Evolutionary conservation across 1,140 invertebrate species (phyloP), one percentile per base, ranked within the genome.

Genomic region (Apis cerana): DNA sequence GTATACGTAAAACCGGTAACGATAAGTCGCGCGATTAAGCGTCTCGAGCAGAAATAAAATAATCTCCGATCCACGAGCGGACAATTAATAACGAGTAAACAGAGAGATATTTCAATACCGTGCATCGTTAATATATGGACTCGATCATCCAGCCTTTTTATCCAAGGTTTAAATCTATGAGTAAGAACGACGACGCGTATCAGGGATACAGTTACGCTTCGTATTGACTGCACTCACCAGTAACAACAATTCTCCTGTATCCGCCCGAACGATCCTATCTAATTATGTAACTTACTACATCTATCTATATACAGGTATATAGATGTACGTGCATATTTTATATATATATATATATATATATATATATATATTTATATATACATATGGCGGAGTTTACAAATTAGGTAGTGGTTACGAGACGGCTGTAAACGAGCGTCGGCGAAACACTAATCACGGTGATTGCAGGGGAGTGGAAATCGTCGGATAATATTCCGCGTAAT

Each of bases 401-500:
- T 93, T 92, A 92, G 91, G 89, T 84, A 7, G 86, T 80, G 84
- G 83, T 90, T 85, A 79, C 89, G 83, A 88, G 87, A 88, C 90
- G 89, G 83, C 88, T 90, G 89, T 90, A 90, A 78, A 78, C 83
- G 86, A 90, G 89, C 87, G 90, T 90, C 89, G 91, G 89, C 89
- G 88, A 89, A 88, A 91, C 90, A 89, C 91, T 92, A 92, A 93
- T 93, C 91, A 92, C 88, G 82, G 83, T 93, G 90, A 93, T 93
- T 93, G 91, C 91, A 90, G 89, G 89, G 90, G 77, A 89, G 90
- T 87, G 89, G 81, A 89, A 88, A 90, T 89, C 89, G 91, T 89
- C 89, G 90, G 90, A 93, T 93, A 93, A 91, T 93, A 91, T 92
- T 89, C 77, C 90, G 86, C 89, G 89, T 93, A 93, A 93, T 93